Base-by-base conservation (phyloP, 2,888 invertebrate species). In the Apamea monoglypha region DNA sequence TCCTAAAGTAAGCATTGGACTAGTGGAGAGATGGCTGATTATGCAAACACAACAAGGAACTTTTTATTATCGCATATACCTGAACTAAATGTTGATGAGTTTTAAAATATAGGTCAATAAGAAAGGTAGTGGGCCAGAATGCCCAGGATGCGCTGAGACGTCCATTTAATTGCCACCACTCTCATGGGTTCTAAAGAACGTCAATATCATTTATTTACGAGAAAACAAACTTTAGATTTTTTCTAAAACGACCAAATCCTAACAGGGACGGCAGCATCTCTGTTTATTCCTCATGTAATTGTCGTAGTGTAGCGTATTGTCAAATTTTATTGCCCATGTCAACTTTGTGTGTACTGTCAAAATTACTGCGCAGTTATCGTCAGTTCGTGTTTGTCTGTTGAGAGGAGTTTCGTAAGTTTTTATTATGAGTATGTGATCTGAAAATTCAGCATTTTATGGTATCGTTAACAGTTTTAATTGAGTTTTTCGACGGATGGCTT, bases 311-410 rank as follows among this genome's bases (percentile, higher is more conserved):
- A 91, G 92, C 90, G 93, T 92, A 94, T 93, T 92, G 93, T 92
- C 92, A 90, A 90, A 92, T 90, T 96, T 96, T 96, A 96, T 96
- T 94, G 93, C 95, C 96, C 96, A 96, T 96, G 95, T 96, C 96
- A 95, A 95, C 92, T 94, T 94, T 90, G 93, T 91, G 91, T 90
- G 91, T 90, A 84, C 81, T 86, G 85, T 85, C 85, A 82, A 77
- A 85, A 88, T 87, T 84, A 85, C 82, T 88, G 76, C 84, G 76
- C 64, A 72, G 84, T 79, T 87, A 88, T 81, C 80, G 79, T 83
- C 83, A 78, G 76, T 64, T 71, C 74, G 76, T 82, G 71, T 81
- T 69, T 74, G 88, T 84, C 81, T 86, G 79, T 72, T 61, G 40
- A 67, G 70, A 64, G 70, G 76, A 36, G 36, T 0, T 61, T 61